phyloP scores from a whole-genome alignment of 2,797 vertebrate genomes.

The Halcyon smyrnensis region DNA sequence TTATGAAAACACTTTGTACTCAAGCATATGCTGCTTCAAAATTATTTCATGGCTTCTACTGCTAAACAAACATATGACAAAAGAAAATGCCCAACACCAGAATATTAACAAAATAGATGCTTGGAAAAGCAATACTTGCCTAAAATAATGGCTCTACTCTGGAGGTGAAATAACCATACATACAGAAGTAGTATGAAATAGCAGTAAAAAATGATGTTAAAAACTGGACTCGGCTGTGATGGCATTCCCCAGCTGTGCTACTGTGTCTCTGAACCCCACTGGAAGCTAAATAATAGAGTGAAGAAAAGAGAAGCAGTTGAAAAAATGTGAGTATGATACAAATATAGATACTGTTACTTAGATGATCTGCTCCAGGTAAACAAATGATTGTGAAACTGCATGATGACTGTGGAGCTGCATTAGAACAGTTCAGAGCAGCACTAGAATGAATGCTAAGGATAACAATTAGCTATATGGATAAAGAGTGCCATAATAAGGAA shows the following conservation, averaged over 20 bases:
- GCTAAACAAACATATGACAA: constrained; percentile 4
- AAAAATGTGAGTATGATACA: background rate
- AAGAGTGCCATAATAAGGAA: background rate
- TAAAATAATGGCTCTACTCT: background rate
- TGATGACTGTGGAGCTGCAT: background rate
- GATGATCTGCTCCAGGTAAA: background rate
- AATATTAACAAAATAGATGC: background rate
- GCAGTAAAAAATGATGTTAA: background rate
- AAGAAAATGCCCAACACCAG: background rate
- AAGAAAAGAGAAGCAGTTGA: background rate
- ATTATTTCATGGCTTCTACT: constrained; percentile 20
- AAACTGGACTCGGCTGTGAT: background rate
- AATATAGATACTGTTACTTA: background rate
- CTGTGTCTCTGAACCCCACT: background rate
- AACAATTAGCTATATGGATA: background rate
- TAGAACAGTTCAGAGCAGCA: background rate
- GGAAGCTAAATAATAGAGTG: background rate
- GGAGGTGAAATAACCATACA: background rate
- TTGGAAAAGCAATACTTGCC: background rate
- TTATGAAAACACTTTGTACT: constrained; percentile 50
- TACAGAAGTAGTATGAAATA: background rate
- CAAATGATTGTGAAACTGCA: background rate
- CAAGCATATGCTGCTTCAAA: constrained; percentile 38
- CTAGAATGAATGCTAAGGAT: background rate
- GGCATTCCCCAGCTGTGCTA: background rate